Evolutionary conservation across 2,797 vertebrate genomes (phyloP), one percentile per base, ranked within the genome.

Genomic region (Gouania willdenowi): DNA sequence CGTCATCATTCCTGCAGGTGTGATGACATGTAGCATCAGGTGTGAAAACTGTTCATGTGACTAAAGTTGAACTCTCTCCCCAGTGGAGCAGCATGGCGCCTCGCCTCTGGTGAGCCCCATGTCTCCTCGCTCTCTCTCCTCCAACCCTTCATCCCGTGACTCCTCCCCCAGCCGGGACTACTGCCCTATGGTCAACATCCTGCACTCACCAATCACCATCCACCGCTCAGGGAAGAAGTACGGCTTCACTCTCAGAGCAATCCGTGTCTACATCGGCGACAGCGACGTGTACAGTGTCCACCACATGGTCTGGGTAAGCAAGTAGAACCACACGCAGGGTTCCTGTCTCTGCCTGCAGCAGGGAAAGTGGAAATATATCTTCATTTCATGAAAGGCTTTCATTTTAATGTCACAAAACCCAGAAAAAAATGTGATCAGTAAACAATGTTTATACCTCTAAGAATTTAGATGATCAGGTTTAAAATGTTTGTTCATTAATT

Each of bases 201-300:
- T 88, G 27, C 88, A 89, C 15, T 93, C 93, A 3, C 93, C 93
- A 0, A 93, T 94, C 64, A 93, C 92, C 53, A 95, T 94, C 69
- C 92, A 93, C 41, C 90, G 93, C 30, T 92, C 92, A 0, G 93
- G 93, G 39, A 95, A 95, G 78, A 93, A 92, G 67, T 94, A 94
- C 0, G 93, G 93, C 47, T 94, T 95, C 67, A 95, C 93, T 0
- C 81, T 95, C 6, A 83, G 93, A 0, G 93, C 93, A 45, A 95
- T 94, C 61, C 79, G 93, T 0, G 93, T 95, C 60, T 95, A 95
- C 81, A 94, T 94, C 85, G 93, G 93, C 5, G 93, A 95, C 81
- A 92, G 90, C 0, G 91, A 95, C 1, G 86, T 95, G n/a, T 94
- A 94, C 85, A 94, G 91, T 1, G 91, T 95, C 1, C 93, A 95